Base-by-base conservation (phyloP, 2,888 invertebrate genomes). In the Erpobdella octoculata region DNA sequence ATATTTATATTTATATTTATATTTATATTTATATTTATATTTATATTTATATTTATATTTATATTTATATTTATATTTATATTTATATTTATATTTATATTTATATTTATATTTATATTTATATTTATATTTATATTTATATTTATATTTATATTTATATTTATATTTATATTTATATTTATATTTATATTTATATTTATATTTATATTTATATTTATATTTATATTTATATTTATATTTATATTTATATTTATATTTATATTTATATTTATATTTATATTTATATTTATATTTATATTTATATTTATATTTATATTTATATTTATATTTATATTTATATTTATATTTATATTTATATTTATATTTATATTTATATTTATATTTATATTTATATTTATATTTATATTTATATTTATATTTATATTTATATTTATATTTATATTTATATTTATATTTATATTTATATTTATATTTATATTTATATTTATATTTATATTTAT, bases 321-420 rank as follows among this genome's bases (percentile, higher is more conserved):
- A 6, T 25, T n/a, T 62, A 35, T 62, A 31, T 62, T n/a, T 62
- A 31, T 31, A 31, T 62, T 28, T 62, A 35, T 62, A n/a, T 62
- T 28, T 62, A 31, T 62, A n/a, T 33, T 28, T 62, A 31, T 62
- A n/a, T 62, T 28, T 62, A 31, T 62, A n/a, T 33, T n/a, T 62
- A 31, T 62, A n/a, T 33, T 36, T 65, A 25, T 65, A 9, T 37
- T 36, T 65, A 31, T 38, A 9, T 65, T 18, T 65, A 31, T 38
- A 12, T 9, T 4, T 36, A 31, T 65, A 4, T 38, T 5, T 65
- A 28, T 65, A 6, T 9, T 9, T 64, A 8, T 64, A 28, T 33
- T 6, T 64, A 8, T 64, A 18, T 8, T 6, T 64, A 31, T 64
- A 18, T 64, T 6, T 28, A 8, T 64, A 18, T 9, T 6, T 28